These are phyloP conservation scores for Aplysia californica DNA, from an alignment of 1,140 invertebrate genomes.

Conservation along the genomic window DNA sequence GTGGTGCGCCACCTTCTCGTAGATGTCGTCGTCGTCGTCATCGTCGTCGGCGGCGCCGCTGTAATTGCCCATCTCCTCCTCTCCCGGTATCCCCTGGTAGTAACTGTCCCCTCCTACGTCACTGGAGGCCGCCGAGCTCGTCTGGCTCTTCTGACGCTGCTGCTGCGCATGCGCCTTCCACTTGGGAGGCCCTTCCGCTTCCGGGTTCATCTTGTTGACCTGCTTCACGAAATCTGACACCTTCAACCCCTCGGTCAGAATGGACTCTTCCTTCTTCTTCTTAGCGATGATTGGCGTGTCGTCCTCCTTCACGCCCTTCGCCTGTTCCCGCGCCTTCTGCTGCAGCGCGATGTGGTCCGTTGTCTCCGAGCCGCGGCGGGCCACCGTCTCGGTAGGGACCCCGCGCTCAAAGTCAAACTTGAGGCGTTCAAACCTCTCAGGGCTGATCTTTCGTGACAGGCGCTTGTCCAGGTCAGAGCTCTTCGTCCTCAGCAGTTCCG, in stretches of 20 bases:
- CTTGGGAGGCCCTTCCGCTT: constrained; percentile 11
- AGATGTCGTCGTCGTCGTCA: constrained; percentile 28
- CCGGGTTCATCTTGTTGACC: constrained; percentile 38
- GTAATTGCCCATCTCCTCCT: constrained; percentile 6
- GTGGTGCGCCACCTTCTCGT: constrained; percentile 15
- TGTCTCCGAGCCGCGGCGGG: constrained; percentile 18
- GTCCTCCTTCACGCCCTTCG: not conserved
- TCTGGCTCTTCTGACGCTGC: constrained; percentile 14
- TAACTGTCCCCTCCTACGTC: constrained; percentile 21
- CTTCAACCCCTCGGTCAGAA: constrained; percentile 39
- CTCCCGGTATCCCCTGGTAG: constrained; percentile 26
- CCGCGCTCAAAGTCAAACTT: constrained; percentile 43
- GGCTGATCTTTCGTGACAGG: constrained; percentile 35
- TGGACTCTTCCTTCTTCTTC: constrained; percentile 38
- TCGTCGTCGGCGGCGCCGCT: constrained; percentile 20
- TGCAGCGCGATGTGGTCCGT: constrained; percentile 38
- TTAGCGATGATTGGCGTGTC: constrained; percentile 25
- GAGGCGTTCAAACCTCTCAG: constrained; percentile 37
- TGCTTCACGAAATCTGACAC: constrained; percentile 45
- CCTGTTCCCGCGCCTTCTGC: constrained; percentile 30
- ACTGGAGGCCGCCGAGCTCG: constrained; percentile 26
- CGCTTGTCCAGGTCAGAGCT: not conserved
- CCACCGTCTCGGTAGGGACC: constrained; percentile 30
- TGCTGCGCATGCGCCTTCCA: constrained; percentile 16
- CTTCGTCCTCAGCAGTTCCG: not conserved